phyloP scores from a whole-genome alignment of 2,888 invertebrate genomes.

The Cosmia pyralina region DNA sequence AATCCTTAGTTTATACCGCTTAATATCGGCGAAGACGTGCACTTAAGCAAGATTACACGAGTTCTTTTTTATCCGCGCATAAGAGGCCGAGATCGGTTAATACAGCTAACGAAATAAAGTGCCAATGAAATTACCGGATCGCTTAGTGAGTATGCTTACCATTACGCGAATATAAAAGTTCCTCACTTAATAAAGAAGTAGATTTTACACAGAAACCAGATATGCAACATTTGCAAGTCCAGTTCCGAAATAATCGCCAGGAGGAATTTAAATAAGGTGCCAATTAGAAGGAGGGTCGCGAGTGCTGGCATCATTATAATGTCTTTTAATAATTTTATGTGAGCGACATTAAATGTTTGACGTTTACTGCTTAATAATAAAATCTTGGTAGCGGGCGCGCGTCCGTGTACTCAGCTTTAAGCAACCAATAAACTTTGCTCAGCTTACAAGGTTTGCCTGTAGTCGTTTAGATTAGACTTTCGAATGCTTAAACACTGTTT shows the following conservation, averaged over 20 bases:
- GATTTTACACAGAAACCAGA: slow-evolving; percentile 83
- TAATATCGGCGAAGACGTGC: slow-evolving; percentile 73
- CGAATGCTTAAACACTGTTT: slow-evolving; percentile 26
- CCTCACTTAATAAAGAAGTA: slow-evolving; percentile 85
- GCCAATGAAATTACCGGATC: slow-evolving; percentile 79
- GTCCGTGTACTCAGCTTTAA: slow-evolving; percentile 43
- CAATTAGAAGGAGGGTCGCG: slow-evolving; percentile 83
- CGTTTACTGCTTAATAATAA: slow-evolving; percentile 80
- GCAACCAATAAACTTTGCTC: slow-evolving; percentile 57
- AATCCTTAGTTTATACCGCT: slow-evolving; percentile 74
- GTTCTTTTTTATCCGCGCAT: slow-evolving; percentile 69
- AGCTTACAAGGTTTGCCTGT: slow-evolving; percentile 51
- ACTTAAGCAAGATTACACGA: slow-evolving; percentile 76
- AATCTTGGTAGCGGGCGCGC: slow-evolving; percentile 66
- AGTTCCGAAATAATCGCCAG: slow-evolving; percentile 82
- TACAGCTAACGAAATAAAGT: slow-evolving; percentile 79
- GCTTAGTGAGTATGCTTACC: slow-evolving; percentile 81
- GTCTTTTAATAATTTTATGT: slow-evolving; percentile 81
- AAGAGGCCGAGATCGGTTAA: slow-evolving; percentile 69
- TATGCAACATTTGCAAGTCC: slow-evolving; percentile 77
- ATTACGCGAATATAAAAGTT: slow-evolving; percentile 82
- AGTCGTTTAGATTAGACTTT: slow-evolving; percentile 57
- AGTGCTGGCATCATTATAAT: slow-evolving; percentile 77
- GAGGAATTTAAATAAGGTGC: slow-evolving; percentile 86
- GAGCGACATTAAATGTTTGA: slow-evolving; percentile 76